Percentiles rank a stretch among this genome's conserved stretches.
Evolutionary conservation across 2,113 vertebrate genomes (phyloP).

Genomic region (Sylvilagus bachmani): DNA sequence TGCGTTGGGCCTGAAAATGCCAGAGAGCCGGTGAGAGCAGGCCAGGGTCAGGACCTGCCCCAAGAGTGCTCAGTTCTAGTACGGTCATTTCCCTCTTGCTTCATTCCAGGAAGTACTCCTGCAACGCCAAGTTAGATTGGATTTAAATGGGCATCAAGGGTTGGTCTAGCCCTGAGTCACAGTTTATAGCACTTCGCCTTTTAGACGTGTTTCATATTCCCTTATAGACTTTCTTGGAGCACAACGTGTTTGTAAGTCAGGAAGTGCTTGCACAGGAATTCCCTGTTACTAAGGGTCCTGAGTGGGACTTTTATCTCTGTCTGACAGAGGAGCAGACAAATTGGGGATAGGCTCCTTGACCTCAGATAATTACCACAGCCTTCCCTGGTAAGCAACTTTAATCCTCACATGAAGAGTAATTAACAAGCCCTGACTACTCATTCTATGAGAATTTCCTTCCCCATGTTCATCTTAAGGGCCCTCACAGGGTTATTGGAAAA

Average conservation of each 20-base stretch:
- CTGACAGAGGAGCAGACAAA: constrained; percentile 70
- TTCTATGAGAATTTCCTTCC: constrained; percentile 61
- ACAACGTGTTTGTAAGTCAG: constrained; percentile 51
- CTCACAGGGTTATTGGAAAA: constrained; percentile 52
- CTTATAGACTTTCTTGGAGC: background rate
- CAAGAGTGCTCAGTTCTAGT: background rate
- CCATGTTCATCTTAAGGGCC: constrained; percentile 61
- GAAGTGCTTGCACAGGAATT: constrained; percentile 49
- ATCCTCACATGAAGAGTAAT: constrained; percentile 66
- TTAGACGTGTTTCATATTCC: constrained; percentile 34
- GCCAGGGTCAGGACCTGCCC: background rate
- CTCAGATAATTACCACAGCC: constrained; percentile 67
- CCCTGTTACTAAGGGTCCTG: constrained; percentile 56
- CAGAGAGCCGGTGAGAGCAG: background rate
- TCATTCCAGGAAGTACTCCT: constrained; percentile 4
- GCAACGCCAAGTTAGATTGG: background rate
- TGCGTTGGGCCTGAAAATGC: background rate
- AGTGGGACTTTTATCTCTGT: constrained; percentile 71
- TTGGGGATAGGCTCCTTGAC: constrained; percentile 64
- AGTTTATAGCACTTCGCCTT: background rate
- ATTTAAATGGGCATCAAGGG: background rate
- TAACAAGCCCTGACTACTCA: constrained; percentile 63
- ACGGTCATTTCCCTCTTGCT: background rate
- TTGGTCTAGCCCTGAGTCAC: background rate
- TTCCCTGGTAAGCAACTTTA: constrained; percentile 67